Evolutionary conservation across 2,888 invertebrate species (phyloP).

Genomic region (Andrena praecox): DNA sequence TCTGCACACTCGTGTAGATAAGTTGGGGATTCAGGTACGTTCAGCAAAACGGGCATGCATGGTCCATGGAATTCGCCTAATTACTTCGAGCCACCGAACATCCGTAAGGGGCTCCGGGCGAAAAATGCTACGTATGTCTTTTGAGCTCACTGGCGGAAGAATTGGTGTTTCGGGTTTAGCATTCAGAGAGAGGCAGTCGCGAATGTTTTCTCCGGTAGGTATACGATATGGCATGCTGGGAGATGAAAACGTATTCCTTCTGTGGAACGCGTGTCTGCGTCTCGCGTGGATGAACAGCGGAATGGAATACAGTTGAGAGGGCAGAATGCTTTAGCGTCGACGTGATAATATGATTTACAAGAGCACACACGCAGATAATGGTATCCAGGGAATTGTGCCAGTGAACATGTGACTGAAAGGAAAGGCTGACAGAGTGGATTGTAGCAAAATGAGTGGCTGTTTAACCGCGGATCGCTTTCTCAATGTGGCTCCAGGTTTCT

Average conservation of each 20-base stretch:
- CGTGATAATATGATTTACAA: slow-evolving; percentile 38
- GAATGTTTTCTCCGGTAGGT: slow-evolving; percentile 38
- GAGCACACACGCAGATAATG: slow-evolving; percentile 6
- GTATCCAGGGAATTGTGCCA: slow-evolving; percentile 3
- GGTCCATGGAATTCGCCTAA: slow-evolving; percentile 70
- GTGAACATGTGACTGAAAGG: background rate
- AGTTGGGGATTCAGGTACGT: slow-evolving; percentile 24
- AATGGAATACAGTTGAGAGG: slow-evolving; percentile 24
- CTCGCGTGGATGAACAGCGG: slow-evolving; percentile 15
- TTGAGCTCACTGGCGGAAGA: background rate
- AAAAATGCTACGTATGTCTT: slow-evolving; percentile 31
- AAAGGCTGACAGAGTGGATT: background rate
- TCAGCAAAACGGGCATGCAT: slow-evolving; percentile 62
- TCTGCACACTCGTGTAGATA: slow-evolving; percentile 35
- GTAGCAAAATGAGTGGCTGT: background rate
- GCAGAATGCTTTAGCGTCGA: slow-evolving; percentile 17
- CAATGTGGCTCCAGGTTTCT: background rate
- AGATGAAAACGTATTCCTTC: slow-evolving; percentile 23
- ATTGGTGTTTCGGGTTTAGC: slow-evolving; percentile 11
- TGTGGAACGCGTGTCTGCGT: background rate
- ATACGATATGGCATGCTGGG: slow-evolving; percentile 10
- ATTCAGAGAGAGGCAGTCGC: slow-evolving; percentile 17
- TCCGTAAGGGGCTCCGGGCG: slow-evolving; percentile 27
- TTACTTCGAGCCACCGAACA: slow-evolving; percentile 66
- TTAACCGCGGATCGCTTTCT: background rate